Percentiles rank a stretch among this genome's conserved stretches.
These are phyloP conservation scores for Microcebus griseorufus DNA, from an alignment of 2,113 vertebrate genomes.

Conservation along the genomic window DNA sequence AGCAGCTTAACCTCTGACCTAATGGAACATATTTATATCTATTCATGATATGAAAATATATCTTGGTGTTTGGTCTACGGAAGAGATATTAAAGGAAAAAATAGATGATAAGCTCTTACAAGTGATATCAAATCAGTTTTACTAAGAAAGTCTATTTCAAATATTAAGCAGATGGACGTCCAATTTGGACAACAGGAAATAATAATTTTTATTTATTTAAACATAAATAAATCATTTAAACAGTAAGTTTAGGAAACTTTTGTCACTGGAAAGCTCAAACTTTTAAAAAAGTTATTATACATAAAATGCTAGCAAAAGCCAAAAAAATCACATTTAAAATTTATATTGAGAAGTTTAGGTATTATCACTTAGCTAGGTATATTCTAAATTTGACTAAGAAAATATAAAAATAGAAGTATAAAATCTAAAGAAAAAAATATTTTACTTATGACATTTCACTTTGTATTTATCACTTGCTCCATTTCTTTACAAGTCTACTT, in stretches of 20 bases:
- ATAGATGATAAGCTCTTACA: not conserved
- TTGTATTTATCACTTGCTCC: constrained; percentile 10
- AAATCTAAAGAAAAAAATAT: constrained; percentile 46
- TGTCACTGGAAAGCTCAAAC: not conserved
- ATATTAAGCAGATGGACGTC: not conserved
- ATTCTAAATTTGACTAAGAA: constrained; percentile 41
- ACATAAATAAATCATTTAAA: not conserved
- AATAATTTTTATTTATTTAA: constrained; percentile 40
- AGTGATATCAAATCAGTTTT: not conserved
- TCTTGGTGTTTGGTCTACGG: not conserved
- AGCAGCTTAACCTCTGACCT: not conserved
- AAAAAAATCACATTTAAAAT: constrained; percentile 2
- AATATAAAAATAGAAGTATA: constrained; percentile 11
- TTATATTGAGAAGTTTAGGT: not conserved
- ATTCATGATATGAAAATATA: not conserved
- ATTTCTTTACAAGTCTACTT: constrained; percentile 30
- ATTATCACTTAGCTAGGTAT: not conserved
- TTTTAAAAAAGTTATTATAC: constrained; percentile 1
- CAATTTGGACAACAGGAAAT: not conserved
- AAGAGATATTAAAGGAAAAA: not conserved
- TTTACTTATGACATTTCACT: not conserved
- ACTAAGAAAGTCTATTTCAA: not conserved
- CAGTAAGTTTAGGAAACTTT: not conserved
- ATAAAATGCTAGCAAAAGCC: not conserved
- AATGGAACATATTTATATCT: not conserved